Conservation (phyloP, 2,113 vertebrate species). For the Trinectes maculatus region DNA sequence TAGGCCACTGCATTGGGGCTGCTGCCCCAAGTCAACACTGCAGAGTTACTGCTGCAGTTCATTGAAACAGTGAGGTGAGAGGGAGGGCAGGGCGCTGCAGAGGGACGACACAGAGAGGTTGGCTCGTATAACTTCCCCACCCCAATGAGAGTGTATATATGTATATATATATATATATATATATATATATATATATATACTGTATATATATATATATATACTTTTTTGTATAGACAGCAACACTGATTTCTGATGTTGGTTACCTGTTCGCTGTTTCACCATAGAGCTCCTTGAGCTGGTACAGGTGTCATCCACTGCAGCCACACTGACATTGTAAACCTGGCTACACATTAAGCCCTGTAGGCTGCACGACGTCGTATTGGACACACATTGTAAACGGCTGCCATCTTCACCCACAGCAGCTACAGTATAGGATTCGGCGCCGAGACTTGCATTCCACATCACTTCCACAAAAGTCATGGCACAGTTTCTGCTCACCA, state of each 20-base stretch:
- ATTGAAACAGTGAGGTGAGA: conserved; percentile 57
- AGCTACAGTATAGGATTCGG: conserved; percentile 45
- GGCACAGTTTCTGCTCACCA: conserved; percentile 55
- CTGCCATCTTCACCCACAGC: conserved; percentile 37
- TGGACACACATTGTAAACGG: conserved; percentile 43
- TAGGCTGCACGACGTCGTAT: conserved; percentile 63
- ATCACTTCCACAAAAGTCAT: conserved; percentile 54
- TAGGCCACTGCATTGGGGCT: conserved; percentile 73
- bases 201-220: too few species aligned
- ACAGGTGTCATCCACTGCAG: conserved; percentile 64
- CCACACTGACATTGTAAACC: conserved; percentile 70
- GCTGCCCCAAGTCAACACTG: conserved; percentile 70
- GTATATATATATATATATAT: background rate
- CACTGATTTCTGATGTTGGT: background rate
- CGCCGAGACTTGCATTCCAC: conserved; percentile 75
- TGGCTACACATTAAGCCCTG: conserved; percentile 67
- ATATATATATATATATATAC: too few species aligned
- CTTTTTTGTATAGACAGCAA: background rate
- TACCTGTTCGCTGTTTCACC: conserved; percentile 69
- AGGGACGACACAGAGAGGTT: conserved; percentile 3
- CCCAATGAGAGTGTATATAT: too few species aligned
- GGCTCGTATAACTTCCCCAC: too few species aligned
- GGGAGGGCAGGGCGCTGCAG: conserved; percentile 79
- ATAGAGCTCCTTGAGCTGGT: conserved; percentile 60
- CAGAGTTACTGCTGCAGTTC: conserved; percentile 67